Evolutionary conservation across 1,140 invertebrate species (phyloP), one percentile per base, ranked within the genome.

Genomic region (Triops cancriformis): DNA sequence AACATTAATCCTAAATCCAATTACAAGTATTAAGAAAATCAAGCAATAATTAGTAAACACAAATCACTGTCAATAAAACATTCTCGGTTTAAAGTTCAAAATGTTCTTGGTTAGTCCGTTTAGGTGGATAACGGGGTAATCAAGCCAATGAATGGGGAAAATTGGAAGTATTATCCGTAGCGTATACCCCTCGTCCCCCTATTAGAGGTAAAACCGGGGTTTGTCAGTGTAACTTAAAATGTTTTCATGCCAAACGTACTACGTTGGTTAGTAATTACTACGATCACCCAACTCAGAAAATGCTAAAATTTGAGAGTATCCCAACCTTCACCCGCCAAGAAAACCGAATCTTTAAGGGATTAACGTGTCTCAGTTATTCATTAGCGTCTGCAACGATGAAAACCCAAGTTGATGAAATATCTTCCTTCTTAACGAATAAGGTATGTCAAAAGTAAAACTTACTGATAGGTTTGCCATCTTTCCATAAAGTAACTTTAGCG

Each of bases 401-500:
- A 64, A 64, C 51, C 14, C 14, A 64, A 10, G 23, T 64, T 6
- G 5, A 64, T 23, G 18, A 14, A 64, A 64, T 45, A 64, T n/a
- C 23, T 10, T 64, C 51, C 6, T 11, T 4, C 5, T n/a, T n/a
- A 6, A 5, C 6, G 18, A 64, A 64, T 23, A 64, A 1, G 51
- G 23, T 64, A 23, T n/a, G 3, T 9, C 0, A 64, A 64, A 18
- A 14, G 6, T 37, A 37, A 37, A 64, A 91, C 92, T 89, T 89
- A 93, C 92, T 92, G 79, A 89, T 86, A 83, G 93, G 89, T 85
- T 90, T 95, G 82, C 94, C 94, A 85, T 93, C 90, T 82, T 89
- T 90, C 94, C 94, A 97, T 79, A 89, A 89, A 23, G 92, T 94
- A 79, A 95, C 91, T 84, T 90, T 92, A 37, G 95, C 89, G 79